These are phyloP conservation scores for Podargus strigoides DNA, from an alignment of 2,797 vertebrate genomes.

Conservation along the genomic window DNA sequence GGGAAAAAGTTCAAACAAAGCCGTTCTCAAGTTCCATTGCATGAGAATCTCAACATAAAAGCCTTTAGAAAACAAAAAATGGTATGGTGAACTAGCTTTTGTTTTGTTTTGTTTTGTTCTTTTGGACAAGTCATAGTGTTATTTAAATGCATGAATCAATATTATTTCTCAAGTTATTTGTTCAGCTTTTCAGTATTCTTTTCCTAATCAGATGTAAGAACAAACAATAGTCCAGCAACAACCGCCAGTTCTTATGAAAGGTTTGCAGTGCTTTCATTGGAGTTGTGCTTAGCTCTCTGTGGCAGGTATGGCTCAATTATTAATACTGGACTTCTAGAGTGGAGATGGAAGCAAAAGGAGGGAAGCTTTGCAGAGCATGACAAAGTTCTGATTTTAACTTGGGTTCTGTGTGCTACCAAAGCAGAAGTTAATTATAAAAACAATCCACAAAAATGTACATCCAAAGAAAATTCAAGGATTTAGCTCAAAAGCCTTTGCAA, in stretches of 20 bases:
- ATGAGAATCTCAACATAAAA: not conserved
- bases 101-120: not conserved
- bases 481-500: not conserved
- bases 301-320: not conserved
- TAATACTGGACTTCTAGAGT: not conserved
- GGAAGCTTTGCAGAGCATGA: not conserved
- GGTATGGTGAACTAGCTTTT: not conserved
- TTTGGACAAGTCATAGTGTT: not conserved
- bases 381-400: not conserved
- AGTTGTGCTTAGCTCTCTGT: constrained; percentile 1
- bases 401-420: not conserved
- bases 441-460: not conserved
- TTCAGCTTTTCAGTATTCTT: constrained; percentile 32
- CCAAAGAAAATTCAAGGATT: not conserved
- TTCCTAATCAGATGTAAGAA: not conserved
- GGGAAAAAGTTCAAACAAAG: not conserved
- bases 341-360: not conserved
- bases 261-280: not conserved
- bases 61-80: not conserved
- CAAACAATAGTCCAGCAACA: not conserved
- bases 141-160: constrained; percentile 39
- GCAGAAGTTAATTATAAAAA: not conserved
- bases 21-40: not conserved
- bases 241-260: not conserved
- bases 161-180: constrained; percentile 6